Evolutionary conservation across 2,797 vertebrate genomes (phyloP).

Genomic region (Dryobates pubescens): DNA sequence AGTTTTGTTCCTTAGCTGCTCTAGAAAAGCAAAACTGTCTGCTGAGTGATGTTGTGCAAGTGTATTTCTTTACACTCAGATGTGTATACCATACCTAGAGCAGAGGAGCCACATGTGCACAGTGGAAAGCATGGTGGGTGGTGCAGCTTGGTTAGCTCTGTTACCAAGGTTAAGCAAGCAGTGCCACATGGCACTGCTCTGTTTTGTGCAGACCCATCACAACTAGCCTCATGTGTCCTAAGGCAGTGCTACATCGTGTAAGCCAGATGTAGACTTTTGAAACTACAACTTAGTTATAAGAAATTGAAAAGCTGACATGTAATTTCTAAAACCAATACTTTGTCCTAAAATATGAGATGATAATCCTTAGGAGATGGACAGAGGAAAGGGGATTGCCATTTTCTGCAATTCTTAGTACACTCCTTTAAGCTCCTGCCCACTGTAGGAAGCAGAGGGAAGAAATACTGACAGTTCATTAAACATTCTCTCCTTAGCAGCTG

Average conservation of each 20-base stretch:
- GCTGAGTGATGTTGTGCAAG: not conserved
- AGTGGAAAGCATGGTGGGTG: accelerated
- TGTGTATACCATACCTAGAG: accelerated
- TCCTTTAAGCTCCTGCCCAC: not conserved
- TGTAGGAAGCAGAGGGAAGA: not conserved
- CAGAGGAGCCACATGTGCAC: not conserved
- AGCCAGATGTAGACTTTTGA: not conserved
- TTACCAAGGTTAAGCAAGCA: accelerated
- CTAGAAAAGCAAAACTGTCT: not conserved
- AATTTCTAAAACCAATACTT: not conserved
- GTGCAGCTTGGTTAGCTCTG: not conserved
- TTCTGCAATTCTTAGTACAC: not conserved
- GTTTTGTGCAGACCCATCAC: not conserved
- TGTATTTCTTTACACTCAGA: not conserved
- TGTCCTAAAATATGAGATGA: not conserved
- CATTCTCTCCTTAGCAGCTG: not conserved
- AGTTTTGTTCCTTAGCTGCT: not conserved
- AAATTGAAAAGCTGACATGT: not conserved
- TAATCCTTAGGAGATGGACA: not conserved
- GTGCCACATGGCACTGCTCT: accelerated
- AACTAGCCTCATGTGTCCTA: accelerated
- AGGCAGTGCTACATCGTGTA: accelerated
- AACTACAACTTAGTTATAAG: not conserved
- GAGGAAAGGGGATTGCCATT: not conserved
- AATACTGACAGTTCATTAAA: not conserved